Evolutionary conservation across 2,113 vertebrate genomes (phyloP).

Genomic region (Sylvia atricapilla): DNA sequence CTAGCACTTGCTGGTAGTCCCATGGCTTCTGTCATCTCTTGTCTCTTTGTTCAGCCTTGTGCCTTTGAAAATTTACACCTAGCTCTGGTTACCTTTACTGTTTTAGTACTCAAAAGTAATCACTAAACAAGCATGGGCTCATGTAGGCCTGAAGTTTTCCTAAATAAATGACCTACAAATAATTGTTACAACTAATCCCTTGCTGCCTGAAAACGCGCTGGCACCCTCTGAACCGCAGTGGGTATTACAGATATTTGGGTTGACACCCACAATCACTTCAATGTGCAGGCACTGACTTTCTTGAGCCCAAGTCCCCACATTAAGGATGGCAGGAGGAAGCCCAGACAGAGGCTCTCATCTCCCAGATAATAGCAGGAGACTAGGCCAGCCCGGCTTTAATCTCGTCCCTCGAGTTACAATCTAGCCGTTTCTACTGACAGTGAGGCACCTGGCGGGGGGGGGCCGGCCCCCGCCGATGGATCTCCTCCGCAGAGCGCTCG

Average conservation of each 20-base stretch:
- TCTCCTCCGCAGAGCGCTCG: background rate
- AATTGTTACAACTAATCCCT: background rate
- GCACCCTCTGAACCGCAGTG: background rate
- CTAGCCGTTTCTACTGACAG: background rate
- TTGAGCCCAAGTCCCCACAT: background rate
- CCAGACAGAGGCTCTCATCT: background rate
- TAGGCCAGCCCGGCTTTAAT: background rate
- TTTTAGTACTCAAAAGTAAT: slow-evolving; percentile 29
- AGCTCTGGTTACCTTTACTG: slow-evolving; percentile 44
- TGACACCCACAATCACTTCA: slow-evolving; percentile 51
- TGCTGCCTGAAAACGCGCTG: background rate
- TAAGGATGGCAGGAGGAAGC: background rate
- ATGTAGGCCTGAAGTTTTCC: background rate
- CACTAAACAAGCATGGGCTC: background rate
- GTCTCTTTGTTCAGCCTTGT: slow-evolving; percentile 47
- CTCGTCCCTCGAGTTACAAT: background rate
- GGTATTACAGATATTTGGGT: background rate
- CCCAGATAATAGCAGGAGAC: background rate
- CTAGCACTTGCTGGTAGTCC: slow-evolving; percentile 46
- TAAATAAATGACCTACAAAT: background rate
- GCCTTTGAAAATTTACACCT: slow-evolving; percentile 62
- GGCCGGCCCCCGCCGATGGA: background rate
- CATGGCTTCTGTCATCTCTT: slow-evolving; percentile 50
- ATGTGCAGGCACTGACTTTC: background rate
- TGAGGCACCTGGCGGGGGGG: slow-evolving; percentile 23